phyloP scores from a whole-genome alignment of 2,888 invertebrate species.

The Bellardia bayeri region DNA sequence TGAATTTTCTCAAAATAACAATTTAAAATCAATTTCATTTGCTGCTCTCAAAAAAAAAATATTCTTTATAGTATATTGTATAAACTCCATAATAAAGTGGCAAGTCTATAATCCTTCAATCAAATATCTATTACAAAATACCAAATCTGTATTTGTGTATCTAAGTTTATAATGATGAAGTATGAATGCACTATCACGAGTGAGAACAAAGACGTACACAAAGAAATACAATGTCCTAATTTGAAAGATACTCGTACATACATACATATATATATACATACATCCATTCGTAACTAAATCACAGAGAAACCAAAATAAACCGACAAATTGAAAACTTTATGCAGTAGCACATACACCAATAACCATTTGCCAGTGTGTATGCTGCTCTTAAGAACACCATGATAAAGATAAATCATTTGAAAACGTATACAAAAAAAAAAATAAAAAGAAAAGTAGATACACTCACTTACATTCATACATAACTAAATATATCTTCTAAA shows the following conservation, averaged over 20 bases:
- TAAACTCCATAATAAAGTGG: slow-evolving; percentile 50
- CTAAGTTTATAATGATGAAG: slow-evolving; percentile 18
- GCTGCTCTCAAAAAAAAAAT: neutral
- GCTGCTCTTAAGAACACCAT: neutral
- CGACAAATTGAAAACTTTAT: slow-evolving; percentile 66
- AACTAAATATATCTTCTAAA: slow-evolving; percentile 51
- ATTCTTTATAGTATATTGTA: neutral
- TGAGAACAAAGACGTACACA: slow-evolving; percentile 10
- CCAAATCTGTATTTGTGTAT: slow-evolving; percentile 26
- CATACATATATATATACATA: neutral
- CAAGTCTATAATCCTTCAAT: slow-evolving; percentile 72
- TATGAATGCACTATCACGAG: slow-evolving; percentile 60
- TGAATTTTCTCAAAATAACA: slow-evolving; percentile 51
- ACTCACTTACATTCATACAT: slow-evolving; percentile 13
- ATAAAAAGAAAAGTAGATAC: neutral
- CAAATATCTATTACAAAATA: slow-evolving; percentile 71
- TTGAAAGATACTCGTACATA: slow-evolving; percentile 14
- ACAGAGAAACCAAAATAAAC: neutral
- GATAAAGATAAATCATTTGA: slow-evolving; percentile 71
- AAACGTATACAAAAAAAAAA: neutral
- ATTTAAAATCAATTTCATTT: slow-evolving; percentile 66
- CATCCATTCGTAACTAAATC: neutral
- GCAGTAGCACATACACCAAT: slow-evolving; percentile 67
- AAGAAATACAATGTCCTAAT: slow-evolving; percentile 32
- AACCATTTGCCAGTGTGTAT: slow-evolving; percentile 35